A percentile compares a stretch with the other conserved stretches of the same genome.
These are phyloP conservation scores for Seriola rivoliana DNA, from an alignment of 2,113 vertebrate genomes.

Conservation along the genomic window DNA sequence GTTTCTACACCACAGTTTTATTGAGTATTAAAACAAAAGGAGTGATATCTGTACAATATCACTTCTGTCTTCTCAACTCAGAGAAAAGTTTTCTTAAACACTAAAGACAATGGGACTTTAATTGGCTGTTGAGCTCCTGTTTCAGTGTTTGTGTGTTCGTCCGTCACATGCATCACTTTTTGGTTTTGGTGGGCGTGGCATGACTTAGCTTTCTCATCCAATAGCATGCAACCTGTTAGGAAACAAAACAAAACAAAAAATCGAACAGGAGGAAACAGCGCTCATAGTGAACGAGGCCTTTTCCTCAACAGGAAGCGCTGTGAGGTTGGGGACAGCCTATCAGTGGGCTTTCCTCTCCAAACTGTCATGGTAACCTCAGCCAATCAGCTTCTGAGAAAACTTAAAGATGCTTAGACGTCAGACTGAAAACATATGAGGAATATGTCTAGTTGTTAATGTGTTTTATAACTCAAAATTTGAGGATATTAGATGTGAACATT, in stretches of 20 bases:
- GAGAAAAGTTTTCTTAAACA: not conserved
- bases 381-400: constrained; percentile 21
- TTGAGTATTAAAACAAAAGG: not conserved
- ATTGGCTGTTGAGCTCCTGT: constrained; percentile 28
- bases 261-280: constrained; percentile 43
- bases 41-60: not conserved
- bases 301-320: constrained; percentile 50
- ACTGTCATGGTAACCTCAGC: constrained; percentile 65
- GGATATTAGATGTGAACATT: not conserved
- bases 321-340: constrained; percentile 37
- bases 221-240: constrained; percentile 73
- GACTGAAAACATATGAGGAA: constrained; percentile 21
- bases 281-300: constrained; percentile 41
- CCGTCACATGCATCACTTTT: constrained; percentile 68
- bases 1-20: not conserved
- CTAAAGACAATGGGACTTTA: not conserved
- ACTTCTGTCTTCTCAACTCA: not conserved
- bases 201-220: constrained; percentile 57
- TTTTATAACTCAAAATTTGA: not conserved
- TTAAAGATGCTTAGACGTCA: not conserved
- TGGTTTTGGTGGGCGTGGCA: constrained; percentile 24
- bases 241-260: not conserved
- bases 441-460: not conserved
- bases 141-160: constrained; percentile 24
- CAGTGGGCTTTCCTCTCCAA: constrained; percentile 74